Percentiles rank a stretch among this genome's conserved stretches.
Evolutionary conservation across 2,113 vertebrate genomes (phyloP).

Genomic region (Rhizomys pruinosus): DNA sequence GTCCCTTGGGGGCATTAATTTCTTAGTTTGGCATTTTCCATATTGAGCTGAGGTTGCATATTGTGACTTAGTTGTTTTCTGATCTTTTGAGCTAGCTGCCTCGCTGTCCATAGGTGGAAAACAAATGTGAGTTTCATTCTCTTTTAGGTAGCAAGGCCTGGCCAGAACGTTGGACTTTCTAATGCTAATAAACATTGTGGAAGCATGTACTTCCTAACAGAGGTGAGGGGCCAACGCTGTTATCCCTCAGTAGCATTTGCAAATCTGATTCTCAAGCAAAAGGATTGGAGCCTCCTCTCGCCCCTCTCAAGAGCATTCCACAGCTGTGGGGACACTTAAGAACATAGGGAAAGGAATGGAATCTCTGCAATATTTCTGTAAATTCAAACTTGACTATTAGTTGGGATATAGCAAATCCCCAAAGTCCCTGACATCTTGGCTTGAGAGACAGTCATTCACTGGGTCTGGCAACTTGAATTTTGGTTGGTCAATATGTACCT

Average conservation of each 20-base stretch:
- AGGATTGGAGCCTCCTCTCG: neutral
- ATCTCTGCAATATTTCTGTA: neutral
- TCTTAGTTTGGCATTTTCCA: constrained; percentile 25
- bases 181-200: neutral
- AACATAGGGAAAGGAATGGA: neutral
- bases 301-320: neutral
- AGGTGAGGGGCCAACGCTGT: neutral
- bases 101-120: neutral
- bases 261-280: constrained; percentile 28
- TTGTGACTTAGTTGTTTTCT: constrained; percentile 11
- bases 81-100: neutral
- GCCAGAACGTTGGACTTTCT: neutral
- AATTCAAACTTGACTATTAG: neutral
- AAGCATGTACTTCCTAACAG: too few relatives aligned
- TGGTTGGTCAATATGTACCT: neutral
- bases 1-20: neutral
- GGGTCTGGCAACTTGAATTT: neutral
- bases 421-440: neutral
- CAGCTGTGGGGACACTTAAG: neutral
- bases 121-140: neutral
- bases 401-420: neutral
- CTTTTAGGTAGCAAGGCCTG: neutral
- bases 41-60: neutral
- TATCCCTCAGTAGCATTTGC: neutral
- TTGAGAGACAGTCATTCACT: neutral